Evolutionary conservation across 2,888 invertebrate genomes (phyloP).

Genomic region (Drosophila meridionalis): DNA sequence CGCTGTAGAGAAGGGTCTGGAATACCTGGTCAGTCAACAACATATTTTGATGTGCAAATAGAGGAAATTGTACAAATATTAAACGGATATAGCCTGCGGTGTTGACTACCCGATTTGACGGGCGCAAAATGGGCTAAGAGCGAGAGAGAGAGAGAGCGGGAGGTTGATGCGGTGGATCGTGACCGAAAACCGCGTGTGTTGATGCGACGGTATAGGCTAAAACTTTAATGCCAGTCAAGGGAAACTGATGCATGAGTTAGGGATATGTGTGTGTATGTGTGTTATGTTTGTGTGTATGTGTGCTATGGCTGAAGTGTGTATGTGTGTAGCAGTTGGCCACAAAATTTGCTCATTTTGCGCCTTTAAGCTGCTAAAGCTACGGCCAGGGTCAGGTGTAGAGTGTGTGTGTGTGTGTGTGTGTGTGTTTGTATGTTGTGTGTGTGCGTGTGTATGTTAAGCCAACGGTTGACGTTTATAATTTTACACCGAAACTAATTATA

Average conservation of each 20-base stretch:
- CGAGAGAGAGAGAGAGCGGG: background rate
- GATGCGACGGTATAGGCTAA: slow-evolving; percentile 19
- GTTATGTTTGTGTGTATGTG: background rate
- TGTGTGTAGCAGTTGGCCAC: slow-evolving; percentile 39
- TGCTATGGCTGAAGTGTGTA: slow-evolving; percentile 8
- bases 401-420: slow-evolving; percentile 11
- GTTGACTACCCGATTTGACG: slow-evolving; percentile 48
- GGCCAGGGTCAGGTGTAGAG: slow-evolving; percentile 19
- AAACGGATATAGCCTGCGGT: slow-evolving; percentile 76
- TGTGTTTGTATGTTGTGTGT: slow-evolving; percentile 24
- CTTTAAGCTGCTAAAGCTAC: slow-evolving; percentile 53
- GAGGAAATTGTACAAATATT: slow-evolving; percentile 74
- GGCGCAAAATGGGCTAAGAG: slow-evolving; percentile 12
- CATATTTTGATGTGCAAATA: slow-evolving; percentile 67
- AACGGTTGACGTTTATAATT: slow-evolving; percentile 67
- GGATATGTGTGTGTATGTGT: background rate
- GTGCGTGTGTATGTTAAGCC: slow-evolving; percentile 36
- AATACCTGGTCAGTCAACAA: slow-evolving; percentile 28
- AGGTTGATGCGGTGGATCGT: background rate
- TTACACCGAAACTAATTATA: slow-evolving; percentile 76
- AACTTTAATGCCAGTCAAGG: slow-evolving; percentile 29
- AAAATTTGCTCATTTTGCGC: slow-evolving; percentile 46
- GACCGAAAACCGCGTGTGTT: slow-evolving; percentile 31
- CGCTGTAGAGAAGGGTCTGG: background rate
- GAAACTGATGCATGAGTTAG: background rate